Base-by-base conservation (phyloP, 2,113 vertebrate genomes). In the Empidonax traillii region DNA sequence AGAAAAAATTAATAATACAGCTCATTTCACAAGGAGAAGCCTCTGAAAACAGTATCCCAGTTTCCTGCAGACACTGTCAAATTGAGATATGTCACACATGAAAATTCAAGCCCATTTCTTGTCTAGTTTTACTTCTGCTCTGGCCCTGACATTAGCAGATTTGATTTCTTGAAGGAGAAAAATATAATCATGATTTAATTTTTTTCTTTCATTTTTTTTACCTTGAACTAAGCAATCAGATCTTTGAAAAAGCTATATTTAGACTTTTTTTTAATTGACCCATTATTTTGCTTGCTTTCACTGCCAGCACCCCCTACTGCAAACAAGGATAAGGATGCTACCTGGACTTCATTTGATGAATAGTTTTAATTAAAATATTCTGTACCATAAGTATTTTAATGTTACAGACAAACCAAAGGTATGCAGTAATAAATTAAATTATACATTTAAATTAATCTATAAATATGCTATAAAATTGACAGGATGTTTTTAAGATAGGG, bases 341-440 rank as follows among this genome's bases (percentile, higher is more conserved):
- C 98, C 98, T 98, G 98, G 97, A 97, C 97, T 96, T 98, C 90
- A 84, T 97, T 97, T 98, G 98, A 98, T 98, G 97, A 98, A 98
- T 98, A 98, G 98, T 98, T 98, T 98, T 98, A 98, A 98, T 98
- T 98, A 98, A 98, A 98, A 98, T 98, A 98, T 98, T 98, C 97
- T 98, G 98, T 98, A 98, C 97, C 97, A 98, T 98, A 98, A 98
- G 98, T 98, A 98, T 98, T 98, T 98, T 98, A 98, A 98, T 98
- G 98, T 97, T 98, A 98, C 97, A 96, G 98, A 98, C 97, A 98
- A 98, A 98, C 97, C 96, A 97, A 98, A 98, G 98, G 98, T 98
- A 98, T 97, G 97, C 75, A 63, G 95, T 86, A 96, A 98, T 98
- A 98, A 98, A 98, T 98, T 98, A 98, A 97, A 98, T 97, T 97